Percentiles rank a stretch among this genome's conserved stretches.
These are phyloP conservation scores for Callochromis pleurospilus DNA, from an alignment of 2,113 vertebrate genomes.

Conservation along the genomic window DNA sequence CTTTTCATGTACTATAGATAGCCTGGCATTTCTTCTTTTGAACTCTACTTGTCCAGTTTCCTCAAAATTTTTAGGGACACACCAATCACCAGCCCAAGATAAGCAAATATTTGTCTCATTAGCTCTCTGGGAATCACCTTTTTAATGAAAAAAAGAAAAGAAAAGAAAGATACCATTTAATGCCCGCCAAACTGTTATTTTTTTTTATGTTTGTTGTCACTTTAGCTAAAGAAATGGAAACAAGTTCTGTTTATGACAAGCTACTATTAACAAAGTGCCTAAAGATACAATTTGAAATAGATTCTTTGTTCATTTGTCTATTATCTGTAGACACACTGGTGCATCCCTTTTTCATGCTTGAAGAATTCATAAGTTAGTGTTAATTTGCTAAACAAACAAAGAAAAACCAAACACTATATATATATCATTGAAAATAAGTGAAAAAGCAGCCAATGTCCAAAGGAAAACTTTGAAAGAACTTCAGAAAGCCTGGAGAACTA, in stretches of 20 bases:
- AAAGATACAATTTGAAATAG: neutral
- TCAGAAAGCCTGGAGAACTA: neutral
- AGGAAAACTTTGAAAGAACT: neutral
- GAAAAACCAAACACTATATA: neutral
- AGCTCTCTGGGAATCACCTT: neutral
- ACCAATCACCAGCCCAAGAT: neutral
- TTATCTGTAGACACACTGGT: neutral
- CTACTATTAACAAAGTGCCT: neutral
- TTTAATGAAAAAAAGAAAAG: neutral
- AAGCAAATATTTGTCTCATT: neutral
- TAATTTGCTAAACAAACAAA: neutral
- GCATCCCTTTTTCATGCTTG: fast-evolving
- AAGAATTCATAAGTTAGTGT: neutral
- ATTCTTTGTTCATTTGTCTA: neutral
- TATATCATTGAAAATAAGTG: neutral
- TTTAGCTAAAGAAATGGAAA: neutral
- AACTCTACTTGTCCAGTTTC: neutral
- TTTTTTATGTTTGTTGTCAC: neutral
- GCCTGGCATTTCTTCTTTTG: neutral
- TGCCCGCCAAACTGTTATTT: neutral
- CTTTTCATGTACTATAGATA: neutral
- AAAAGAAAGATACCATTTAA: neutral
- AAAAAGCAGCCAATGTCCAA: neutral
- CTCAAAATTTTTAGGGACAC: neutral
- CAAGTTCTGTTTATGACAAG: neutral